Evolutionary conservation across 2,113 vertebrate species (phyloP).

Genomic region (Artemisiospiza belli): DNA sequence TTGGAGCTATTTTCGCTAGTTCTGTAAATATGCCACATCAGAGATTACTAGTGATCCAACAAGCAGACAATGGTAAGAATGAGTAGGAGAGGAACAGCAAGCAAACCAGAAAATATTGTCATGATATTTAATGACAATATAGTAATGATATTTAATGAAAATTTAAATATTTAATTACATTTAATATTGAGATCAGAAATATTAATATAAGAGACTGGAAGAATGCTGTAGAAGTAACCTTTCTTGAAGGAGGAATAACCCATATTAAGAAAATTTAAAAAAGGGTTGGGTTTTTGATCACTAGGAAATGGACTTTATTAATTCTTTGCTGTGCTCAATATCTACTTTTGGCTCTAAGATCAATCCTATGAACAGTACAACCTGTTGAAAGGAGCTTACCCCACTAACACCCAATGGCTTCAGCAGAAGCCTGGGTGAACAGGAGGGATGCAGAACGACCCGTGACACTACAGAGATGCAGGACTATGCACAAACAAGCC

Average conservation of each 20-base stretch:
- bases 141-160: neutral
- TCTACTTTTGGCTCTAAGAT: neutral
- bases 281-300: neutral
- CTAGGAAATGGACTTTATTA: neutral
- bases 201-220: neutral
- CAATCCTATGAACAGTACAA: neutral
- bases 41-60: neutral
- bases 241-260: neutral
- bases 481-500: neutral
- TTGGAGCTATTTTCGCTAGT: neutral
- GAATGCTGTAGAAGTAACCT: accelerated
- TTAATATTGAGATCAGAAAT: neutral
- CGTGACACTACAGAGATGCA: neutral
- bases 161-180: neutral
- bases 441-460: neutral
- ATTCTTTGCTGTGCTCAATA: neutral
- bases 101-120: neutral
- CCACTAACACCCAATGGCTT: neutral
- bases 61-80: neutral
- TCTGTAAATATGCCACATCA: neutral
- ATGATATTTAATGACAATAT: neutral
- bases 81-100: neutral
- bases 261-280: neutral
- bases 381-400: neutral
- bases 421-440: neutral